phyloP scores from a whole-genome alignment of 2,888 invertebrate genomes.

The Chaetogeoica ovagalla region DNA sequence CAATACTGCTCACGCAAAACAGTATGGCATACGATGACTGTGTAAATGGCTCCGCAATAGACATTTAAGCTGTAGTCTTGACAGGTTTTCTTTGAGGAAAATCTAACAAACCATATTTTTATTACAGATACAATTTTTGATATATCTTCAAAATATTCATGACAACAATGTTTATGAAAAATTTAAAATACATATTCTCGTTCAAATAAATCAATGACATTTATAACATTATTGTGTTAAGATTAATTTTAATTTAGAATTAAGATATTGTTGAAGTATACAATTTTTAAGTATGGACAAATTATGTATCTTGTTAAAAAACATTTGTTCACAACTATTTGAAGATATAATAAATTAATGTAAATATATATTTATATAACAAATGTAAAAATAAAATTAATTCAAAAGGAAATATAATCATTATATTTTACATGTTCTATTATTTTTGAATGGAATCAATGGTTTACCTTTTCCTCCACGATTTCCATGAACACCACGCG shows the following conservation, averaged over 20 bases:
- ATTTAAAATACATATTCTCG: background rate
- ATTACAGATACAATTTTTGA: background rate
- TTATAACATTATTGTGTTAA: background rate
- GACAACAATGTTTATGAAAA: background rate
- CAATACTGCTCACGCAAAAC: conserved; percentile 50
- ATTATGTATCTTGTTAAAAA: too few species aligned
- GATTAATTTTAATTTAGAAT: background rate
- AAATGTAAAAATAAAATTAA: too few species aligned
- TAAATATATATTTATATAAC: too few species aligned
- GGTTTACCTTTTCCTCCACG: conserved; percentile 52
- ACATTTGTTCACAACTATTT: too few species aligned
- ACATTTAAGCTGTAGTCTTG: conserved; percentile 51
- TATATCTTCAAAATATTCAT: background rate
- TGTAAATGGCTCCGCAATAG: conserved; percentile 50
- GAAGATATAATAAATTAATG: too few species aligned
- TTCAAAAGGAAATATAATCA: conserved; percentile 17
- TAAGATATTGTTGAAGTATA: background rate
- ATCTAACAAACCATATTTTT: conserved; percentile 44
- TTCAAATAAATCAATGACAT: background rate
- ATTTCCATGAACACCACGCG: conserved; percentile 51
- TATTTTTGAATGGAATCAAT: conserved; percentile 41
- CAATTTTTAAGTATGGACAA: too few species aligned
- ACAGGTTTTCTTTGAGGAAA: conserved; percentile 51
- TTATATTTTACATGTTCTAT: conserved; percentile 52
- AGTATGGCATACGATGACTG: conserved; percentile 52